phyloP scores from a whole-genome alignment of 2,797 vertebrate genomes.

The Antennarius maculatus region DNA sequence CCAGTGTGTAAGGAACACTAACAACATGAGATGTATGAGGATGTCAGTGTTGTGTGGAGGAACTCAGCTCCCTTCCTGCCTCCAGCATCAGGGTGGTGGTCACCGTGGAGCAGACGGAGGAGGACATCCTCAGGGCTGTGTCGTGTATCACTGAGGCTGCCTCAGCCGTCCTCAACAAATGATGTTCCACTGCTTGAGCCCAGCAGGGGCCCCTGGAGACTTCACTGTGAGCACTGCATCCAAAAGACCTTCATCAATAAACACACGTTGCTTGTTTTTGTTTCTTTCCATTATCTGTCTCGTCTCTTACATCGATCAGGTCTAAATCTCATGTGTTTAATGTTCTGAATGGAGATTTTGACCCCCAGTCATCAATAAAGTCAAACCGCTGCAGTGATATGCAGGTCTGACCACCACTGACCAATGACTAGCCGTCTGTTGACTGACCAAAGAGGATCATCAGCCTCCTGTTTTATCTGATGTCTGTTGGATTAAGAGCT shows the following conservation, averaged over 20 bases:
- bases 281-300: neutral
- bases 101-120: slow-evolving; percentile 89
- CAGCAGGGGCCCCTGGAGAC: neutral
- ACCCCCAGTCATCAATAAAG: neutral
- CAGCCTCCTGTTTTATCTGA: slow-evolving; percentile 19
- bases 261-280: neutral
- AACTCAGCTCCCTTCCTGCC: slow-evolving; percentile 6
- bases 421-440: neutral
- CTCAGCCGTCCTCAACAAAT: slow-evolving; percentile 76
- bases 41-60: neutral
- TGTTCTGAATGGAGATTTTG: too few relatives aligned
- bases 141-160: slow-evolving; percentile 87
- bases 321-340: too few relatives aligned
- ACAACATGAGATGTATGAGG: too few relatives aligned
- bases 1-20: neutral
- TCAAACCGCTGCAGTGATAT: slow-evolving; percentile 1
- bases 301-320: too few relatives aligned
- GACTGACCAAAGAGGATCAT: slow-evolving; percentile 38
- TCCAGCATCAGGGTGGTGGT: slow-evolving; percentile 91
- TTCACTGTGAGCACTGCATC: slow-evolving; percentile 4
- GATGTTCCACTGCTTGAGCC: slow-evolving; percentile 1
- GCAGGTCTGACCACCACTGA: slow-evolving; percentile 11
- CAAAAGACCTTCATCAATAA: neutral
- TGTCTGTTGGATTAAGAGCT: neutral
- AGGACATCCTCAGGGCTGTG: slow-evolving; percentile 88